A percentile compares a stretch with the other conserved stretches of the same genome.
Conservation (phyloP, 2,797 vertebrate species). For the Siniperca obscura region DNA sequence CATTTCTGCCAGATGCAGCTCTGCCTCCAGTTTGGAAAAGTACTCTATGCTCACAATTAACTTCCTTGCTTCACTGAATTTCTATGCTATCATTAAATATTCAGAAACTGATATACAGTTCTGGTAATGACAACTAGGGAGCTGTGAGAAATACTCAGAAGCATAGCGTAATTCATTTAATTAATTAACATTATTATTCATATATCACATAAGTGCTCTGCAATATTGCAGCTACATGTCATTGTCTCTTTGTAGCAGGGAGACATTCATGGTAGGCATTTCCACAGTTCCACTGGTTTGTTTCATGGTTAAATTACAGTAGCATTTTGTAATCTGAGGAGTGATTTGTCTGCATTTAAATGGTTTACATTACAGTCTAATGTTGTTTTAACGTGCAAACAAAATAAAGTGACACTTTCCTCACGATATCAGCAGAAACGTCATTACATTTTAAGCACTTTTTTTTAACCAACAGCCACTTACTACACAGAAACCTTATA, state of each 20-base stretch:
- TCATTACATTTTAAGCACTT: neutral
- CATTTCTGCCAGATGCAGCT: constrained; percentile 49
- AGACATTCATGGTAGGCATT: neutral
- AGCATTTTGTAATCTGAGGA: neutral
- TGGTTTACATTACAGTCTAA: neutral
- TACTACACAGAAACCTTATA: neutral
- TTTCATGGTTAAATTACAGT: neutral
- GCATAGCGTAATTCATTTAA: constrained; percentile 7
- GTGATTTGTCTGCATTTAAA: constrained; percentile 7
- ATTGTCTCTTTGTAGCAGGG: constrained; percentile 18
- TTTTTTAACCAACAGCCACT: neutral
- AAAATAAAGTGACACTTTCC: neutral
- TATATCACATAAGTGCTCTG: constrained; percentile 12
- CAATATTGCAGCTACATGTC: constrained; percentile 10
- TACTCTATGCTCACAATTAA: constrained; percentile 35
- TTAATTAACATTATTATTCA: constrained; percentile 40
- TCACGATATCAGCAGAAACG: neutral
- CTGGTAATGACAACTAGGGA: constrained; percentile 28
- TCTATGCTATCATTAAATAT: constrained; percentile 50
- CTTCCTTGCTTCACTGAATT: constrained; percentile 39
- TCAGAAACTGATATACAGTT: constrained; percentile 41
- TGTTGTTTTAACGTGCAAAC: constrained; percentile 3
- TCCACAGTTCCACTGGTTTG: neutral
- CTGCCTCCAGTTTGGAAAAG: constrained; percentile 21
- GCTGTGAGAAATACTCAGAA: constrained; percentile 18